These are phyloP conservation scores for Myopa tessellatipennis DNA, from an alignment of 2,888 invertebrate species.

Conservation along the genomic window DNA sequence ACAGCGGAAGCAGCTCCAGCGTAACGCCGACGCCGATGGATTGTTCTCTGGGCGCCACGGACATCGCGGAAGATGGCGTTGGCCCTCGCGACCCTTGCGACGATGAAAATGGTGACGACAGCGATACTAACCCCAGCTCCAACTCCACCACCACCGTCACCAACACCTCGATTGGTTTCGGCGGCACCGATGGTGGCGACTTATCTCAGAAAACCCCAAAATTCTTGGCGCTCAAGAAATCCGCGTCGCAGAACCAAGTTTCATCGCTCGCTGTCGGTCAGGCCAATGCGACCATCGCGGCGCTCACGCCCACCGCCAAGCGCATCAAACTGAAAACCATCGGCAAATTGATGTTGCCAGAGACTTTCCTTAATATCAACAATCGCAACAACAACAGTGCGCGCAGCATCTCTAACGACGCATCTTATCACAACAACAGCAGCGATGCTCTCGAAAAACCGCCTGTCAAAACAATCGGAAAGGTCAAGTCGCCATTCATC, in stretches of 20 bases:
- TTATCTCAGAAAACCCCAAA: not conserved
- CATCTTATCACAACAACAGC: conserved; percentile 12
- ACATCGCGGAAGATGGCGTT: not conserved
- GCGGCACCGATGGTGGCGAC: conserved; percentile 20
- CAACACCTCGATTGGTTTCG: conserved; percentile 11
- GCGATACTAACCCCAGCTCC: not conserved
- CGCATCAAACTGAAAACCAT: conserved; percentile 59
- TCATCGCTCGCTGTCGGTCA: conserved; percentile 6
- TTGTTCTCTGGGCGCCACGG: conserved; percentile 38
- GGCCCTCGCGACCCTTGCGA: not conserved
- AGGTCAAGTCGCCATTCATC: conserved; percentile 65
- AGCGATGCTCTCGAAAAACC: conserved; percentile 39
- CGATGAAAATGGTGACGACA: not conserved
- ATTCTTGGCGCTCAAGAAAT: conserved; percentile 40
- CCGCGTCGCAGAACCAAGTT: conserved; percentile 38
- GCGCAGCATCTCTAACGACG: conserved; percentile 24
- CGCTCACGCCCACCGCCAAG: conserved; percentile 50
- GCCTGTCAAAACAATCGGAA: conserved; percentile 61
- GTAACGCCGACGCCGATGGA: conserved; percentile 60
- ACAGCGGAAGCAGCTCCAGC: conserved; percentile 54
- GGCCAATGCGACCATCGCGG: conserved; percentile 42
- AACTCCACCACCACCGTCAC: conserved; percentile 13
- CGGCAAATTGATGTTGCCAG: conserved; percentile 63
- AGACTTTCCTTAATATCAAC: conserved; percentile 58
- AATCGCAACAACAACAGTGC: conserved; percentile 53